Conservation (phyloP, 2,113 vertebrate genomes). For the Pedetes capensis region DNA sequence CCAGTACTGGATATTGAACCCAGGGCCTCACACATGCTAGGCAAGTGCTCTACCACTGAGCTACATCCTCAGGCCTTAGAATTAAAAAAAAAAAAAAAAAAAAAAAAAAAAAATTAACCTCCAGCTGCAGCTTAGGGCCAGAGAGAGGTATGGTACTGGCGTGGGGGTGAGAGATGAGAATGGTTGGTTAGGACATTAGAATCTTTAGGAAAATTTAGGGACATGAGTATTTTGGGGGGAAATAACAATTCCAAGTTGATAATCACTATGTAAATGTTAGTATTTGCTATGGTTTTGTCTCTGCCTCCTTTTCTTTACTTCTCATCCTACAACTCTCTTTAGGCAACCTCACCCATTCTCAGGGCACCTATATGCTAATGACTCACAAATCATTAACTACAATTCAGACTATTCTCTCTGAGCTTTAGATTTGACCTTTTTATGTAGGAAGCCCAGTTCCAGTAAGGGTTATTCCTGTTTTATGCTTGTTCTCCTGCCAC, state of each 20-base stretch:
- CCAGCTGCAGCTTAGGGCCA: neutral
- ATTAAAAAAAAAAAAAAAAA: neutral
- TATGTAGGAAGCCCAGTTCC: neutral
- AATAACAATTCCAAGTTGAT: neutral
- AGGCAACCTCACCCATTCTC: neutral
- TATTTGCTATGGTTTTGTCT: neutral
- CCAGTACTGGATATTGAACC: neutral
- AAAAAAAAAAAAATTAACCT: neutral
- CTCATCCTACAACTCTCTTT: neutral
- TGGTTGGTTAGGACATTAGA: neutral
- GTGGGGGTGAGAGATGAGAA: neutral
- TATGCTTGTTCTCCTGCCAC: neutral
- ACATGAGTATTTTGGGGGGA: neutral
- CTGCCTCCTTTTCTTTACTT: neutral
- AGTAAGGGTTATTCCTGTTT: conserved; percentile 24
- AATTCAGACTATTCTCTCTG: conserved; percentile 28
- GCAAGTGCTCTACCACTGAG: neutral
- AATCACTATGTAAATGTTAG: neutral
- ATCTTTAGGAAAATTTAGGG: neutral
- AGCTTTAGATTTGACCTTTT: conserved; percentile 41
- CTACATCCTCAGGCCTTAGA: neutral
- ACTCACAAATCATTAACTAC: conserved; percentile 30
- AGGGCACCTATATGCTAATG: neutral
- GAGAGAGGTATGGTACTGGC: neutral
- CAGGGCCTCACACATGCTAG: neutral